These are phyloP conservation scores for Pangasianodon gigas DNA, from an alignment of 2,113 vertebrate species.

Conservation along the genomic window DNA sequence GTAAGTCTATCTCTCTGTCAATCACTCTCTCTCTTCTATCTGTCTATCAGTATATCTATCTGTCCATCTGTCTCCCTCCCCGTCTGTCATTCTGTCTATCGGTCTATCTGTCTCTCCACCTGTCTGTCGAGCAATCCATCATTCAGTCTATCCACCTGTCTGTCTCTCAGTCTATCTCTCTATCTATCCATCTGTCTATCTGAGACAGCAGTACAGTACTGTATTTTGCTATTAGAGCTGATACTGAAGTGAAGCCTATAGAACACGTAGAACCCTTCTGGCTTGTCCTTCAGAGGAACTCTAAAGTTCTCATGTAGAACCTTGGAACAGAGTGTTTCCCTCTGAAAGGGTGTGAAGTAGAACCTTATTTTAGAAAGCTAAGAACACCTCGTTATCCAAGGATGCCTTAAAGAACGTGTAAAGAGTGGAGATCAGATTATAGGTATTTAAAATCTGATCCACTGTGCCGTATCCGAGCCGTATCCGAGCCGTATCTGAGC, in stretches of 20 bases:
- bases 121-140: neutral
- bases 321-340: neutral
- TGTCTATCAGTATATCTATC: neutral
- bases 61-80: neutral
- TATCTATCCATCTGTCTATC: neutral
- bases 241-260: neutral
- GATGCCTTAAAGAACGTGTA: neutral
- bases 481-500: neutral
- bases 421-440: neutral
- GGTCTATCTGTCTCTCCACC: neutral
- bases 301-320: neutral
- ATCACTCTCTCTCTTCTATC: neutral
- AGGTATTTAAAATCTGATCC: neutral
- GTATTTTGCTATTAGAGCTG: neutral
- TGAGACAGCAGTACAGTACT: neutral
- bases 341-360: neutral
- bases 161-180: neutral
- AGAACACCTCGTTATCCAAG: neutral
- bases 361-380: neutral
- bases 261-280: neutral
- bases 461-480: neutral
- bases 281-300: neutral
- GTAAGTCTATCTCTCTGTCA: neutral
- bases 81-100: neutral
- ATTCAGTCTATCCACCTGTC: neutral